A percentile compares a stretch with the other conserved stretches of the same genome.
Conservation (phyloP, 2,888 invertebrate species). For the Boloria euphrosyne region DNA sequence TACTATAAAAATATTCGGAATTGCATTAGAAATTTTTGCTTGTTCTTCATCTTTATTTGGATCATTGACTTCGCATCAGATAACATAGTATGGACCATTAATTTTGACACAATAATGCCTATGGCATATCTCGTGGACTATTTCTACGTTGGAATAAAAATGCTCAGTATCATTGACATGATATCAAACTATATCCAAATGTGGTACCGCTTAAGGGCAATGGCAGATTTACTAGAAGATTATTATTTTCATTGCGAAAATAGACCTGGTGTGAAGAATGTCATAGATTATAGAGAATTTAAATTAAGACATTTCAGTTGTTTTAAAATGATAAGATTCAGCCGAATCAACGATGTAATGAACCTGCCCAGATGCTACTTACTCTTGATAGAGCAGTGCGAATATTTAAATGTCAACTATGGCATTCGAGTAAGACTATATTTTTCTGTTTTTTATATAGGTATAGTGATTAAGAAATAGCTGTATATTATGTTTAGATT, state of each 20-base stretch:
- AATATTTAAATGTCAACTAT: slow-evolving; percentile 39
- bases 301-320: slow-evolving; percentile 19
- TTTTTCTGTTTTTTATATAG: background rate
- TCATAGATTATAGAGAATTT: background rate
- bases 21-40: slow-evolving; percentile 13
- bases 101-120: slow-evolving; percentile 17
- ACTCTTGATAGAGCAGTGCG: slow-evolving; percentile 38
- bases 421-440: slow-evolving; percentile 40
- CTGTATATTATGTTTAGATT: too few species aligned
- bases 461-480: too few species aligned
- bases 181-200: slow-evolving; percentile 37
- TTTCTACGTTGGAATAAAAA: slow-evolving; percentile 30
- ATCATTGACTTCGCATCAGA: slow-evolving; percentile 16
- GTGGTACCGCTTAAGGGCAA: slow-evolving; percentile 35
- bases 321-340: slow-evolving; percentile 29
- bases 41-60: slow-evolving; percentile 14
- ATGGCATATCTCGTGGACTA: slow-evolving; percentile 33
- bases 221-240: slow-evolving; percentile 36
- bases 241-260: slow-evolving; percentile 23
- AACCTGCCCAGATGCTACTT: slow-evolving; percentile 38
- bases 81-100: slow-evolving; percentile 25
- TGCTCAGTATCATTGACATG: slow-evolving; percentile 34
- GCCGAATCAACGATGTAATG: slow-evolving; percentile 23
- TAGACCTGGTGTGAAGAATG: slow-evolving; percentile 17
- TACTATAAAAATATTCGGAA: slow-evolving; percentile 20